Conservation (phyloP, 2,113 vertebrate species). For the Alligator mississippiensis region DNA sequence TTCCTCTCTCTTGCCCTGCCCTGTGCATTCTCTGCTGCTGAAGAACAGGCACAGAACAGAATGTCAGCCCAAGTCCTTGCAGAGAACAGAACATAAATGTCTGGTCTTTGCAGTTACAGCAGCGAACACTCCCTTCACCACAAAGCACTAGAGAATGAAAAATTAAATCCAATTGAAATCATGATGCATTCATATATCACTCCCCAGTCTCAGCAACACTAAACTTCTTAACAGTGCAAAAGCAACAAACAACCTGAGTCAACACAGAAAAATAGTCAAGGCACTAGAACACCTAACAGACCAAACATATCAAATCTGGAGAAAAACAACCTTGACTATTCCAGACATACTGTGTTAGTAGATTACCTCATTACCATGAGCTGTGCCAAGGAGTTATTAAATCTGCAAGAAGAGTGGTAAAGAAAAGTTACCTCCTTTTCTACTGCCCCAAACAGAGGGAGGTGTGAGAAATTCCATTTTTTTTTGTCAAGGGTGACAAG, state of each 20-base stretch:
- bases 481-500: not conserved
- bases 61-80: conserved; percentile 61
- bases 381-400: not conserved
- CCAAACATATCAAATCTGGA: conserved; percentile 29
- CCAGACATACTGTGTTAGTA: not conserved
- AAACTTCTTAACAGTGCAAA: conserved; percentile 44
- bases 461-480: not conserved
- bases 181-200: conserved; percentile 67
- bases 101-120: conserved; percentile 70
- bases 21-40: conserved; percentile 42
- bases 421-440: fast-evolving
- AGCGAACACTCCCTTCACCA: conserved; percentile 54
- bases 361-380: not conserved
- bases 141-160: conserved; percentile 67
- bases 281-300: conserved; percentile 55
- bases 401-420: not conserved
- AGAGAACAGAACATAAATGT: conserved; percentile 72
- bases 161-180: conserved; percentile 71
- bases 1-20: not conserved
- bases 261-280: conserved; percentile 49
- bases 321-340: conserved; percentile 53
- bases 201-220: conserved; percentile 47
- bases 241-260: conserved; percentile 55
- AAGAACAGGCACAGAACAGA: conserved; percentile 53
- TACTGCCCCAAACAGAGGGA: not conserved